These are phyloP conservation scores for Pollachius pollachius DNA, from an alignment of 2,113 vertebrate species.

Conservation along the genomic window DNA sequence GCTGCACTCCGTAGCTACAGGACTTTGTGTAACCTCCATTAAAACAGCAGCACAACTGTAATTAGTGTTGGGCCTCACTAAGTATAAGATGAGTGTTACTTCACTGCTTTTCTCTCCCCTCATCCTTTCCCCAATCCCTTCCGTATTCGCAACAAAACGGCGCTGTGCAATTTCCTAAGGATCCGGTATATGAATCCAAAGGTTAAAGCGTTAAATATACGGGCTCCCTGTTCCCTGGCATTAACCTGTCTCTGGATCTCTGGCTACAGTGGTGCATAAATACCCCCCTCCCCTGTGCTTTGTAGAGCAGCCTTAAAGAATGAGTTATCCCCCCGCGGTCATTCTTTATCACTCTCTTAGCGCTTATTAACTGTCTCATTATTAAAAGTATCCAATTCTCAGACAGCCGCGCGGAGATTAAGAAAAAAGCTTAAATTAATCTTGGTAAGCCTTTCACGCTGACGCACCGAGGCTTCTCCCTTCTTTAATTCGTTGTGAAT, in stretches of 20 bases:
- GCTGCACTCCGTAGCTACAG: conserved; percentile 45
- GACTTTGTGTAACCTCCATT: conserved; percentile 62
- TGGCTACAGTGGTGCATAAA: conserved; percentile 24
- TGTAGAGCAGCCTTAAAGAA: conserved; percentile 26
- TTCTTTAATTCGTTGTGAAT: conserved; percentile 50
- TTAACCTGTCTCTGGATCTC: conserved; percentile 35
- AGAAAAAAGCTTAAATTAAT: conserved; percentile 58
- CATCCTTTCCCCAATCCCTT: not conserved
- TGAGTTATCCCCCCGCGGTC: conserved; percentile 38
- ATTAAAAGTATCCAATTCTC: conserved; percentile 47
- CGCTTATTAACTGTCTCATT: conserved; percentile 48
- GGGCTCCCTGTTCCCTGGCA: conserved; percentile 9
- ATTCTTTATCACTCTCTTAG: conserved; percentile 38
- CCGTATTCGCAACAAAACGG: too few species aligned
- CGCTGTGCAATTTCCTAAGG: conserved; percentile 26
- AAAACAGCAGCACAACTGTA: conserved; percentile 62
- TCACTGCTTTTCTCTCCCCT: conserved; percentile 18
- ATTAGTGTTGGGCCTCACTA: conserved; percentile 62
- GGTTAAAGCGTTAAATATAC: conserved; percentile 31
- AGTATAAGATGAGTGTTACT: conserved; percentile 47
- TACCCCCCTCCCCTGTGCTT: conserved; percentile 38
- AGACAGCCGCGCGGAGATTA: conserved; percentile 42
- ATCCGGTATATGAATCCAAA: conserved; percentile 19
- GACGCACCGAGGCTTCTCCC: conserved; percentile 53
- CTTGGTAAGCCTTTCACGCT: conserved; percentile 37